Conservation (phyloP, 2,888 invertebrate species). For the Latrodectus elegans region DNA sequence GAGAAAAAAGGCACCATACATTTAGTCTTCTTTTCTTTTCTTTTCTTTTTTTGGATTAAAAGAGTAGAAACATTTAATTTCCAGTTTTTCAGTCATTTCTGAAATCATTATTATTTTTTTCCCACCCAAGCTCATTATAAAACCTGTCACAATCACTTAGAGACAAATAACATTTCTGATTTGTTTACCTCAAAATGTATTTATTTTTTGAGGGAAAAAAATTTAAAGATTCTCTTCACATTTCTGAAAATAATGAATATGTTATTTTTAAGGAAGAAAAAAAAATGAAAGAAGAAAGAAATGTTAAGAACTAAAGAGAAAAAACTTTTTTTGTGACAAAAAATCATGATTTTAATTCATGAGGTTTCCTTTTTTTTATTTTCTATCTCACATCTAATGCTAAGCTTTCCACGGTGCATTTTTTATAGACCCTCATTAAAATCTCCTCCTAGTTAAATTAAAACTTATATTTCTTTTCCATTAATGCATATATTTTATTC, state of each 20-base stretch:
- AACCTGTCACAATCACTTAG: constrained; percentile 64
- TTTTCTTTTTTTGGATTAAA: constrained; percentile 13
- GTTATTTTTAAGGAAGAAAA: constrained; percentile 46
- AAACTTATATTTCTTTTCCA: constrained; percentile 65
- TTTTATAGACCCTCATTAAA: constrained; percentile 46
- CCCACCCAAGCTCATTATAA: constrained; percentile 51
- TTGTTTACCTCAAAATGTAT: constrained; percentile 63
- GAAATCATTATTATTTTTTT: constrained; percentile 30
- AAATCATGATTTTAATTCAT: constrained; percentile 61
- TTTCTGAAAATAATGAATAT: constrained; percentile 58
- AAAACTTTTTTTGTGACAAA: constrained; percentile 17
- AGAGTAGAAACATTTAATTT: constrained; percentile 30
- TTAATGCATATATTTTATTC: constrained; percentile 43
- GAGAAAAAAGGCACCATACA: constrained; percentile 14
- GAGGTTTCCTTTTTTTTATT: constrained; percentile 49
- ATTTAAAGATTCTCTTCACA: neutral
- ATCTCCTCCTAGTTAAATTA: constrained; percentile 58
- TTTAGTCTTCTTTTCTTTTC: constrained; percentile 24
- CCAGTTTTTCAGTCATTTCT: constrained; percentile 7
- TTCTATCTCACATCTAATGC: constrained; percentile 13
- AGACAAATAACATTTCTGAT: constrained; percentile 62
- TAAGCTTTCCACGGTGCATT: constrained; percentile 24
- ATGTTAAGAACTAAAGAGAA: constrained; percentile 39
- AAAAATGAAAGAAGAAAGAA: constrained; percentile 11
- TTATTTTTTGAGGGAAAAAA: constrained; percentile 43